These are phyloP conservation scores for Baronia brevicornis DNA, from an alignment of 2,888 invertebrate genomes.

Conservation along the genomic window DNA sequence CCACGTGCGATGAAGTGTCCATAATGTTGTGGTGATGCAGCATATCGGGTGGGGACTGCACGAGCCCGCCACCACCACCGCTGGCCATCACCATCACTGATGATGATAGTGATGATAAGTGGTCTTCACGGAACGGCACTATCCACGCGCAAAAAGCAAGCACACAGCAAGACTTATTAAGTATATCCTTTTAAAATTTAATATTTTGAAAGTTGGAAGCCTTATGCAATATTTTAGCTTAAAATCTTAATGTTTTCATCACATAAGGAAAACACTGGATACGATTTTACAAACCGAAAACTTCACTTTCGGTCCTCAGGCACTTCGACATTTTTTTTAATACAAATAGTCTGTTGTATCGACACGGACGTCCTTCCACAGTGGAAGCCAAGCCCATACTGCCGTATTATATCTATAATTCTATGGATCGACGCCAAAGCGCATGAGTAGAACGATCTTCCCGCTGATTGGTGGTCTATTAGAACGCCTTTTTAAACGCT, in stretches of 20 bases:
- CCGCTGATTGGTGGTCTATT: conserved; percentile 42
- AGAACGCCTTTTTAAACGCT: conserved; percentile 57
- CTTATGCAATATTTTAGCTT: too few relatives aligned
- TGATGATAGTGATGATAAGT: conserved; percentile 16
- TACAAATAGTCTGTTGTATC: conserved; percentile 36
- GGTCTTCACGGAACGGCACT: too few relatives aligned
- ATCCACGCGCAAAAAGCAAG: too few relatives aligned
- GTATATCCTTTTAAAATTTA: not conserved
- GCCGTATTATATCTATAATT: conserved; percentile 69
- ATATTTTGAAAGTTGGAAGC: not conserved
- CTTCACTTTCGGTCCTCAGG: conserved; percentile 45
- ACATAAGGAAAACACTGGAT: too few relatives aligned
- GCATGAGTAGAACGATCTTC: conserved; percentile 55
- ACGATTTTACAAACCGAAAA: conserved; percentile 15
- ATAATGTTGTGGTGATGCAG: conserved; percentile 69
- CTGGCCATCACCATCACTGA: conserved; percentile 73
- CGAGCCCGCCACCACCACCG: conserved; percentile 68
- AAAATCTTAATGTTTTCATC: too few relatives aligned
- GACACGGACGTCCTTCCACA: conserved; percentile 46
- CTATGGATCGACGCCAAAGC: conserved; percentile 68
- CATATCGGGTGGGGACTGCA: conserved; percentile 74
- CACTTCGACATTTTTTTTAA: conserved; percentile 60
- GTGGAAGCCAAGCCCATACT: conserved; percentile 67
- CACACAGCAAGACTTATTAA: too few relatives aligned
- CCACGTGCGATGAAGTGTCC: conserved; percentile 69